These are phyloP conservation scores for Leistus spinibarbis DNA, from an alignment of 2,888 invertebrate species.

Conservation along the genomic window DNA sequence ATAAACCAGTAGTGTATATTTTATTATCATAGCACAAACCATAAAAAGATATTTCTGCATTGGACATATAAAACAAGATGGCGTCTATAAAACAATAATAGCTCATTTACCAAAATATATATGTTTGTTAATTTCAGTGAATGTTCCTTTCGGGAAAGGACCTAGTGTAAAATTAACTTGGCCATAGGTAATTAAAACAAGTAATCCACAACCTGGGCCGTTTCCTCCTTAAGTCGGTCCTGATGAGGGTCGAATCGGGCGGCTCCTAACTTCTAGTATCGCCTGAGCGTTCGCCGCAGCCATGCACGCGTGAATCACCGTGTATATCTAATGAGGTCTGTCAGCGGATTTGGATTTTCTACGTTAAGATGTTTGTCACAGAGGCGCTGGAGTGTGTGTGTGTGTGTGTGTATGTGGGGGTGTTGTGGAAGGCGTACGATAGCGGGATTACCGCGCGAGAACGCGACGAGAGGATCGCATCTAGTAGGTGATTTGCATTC, in stretches of 20 bases:
- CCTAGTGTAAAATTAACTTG: slow-evolving; percentile 30
- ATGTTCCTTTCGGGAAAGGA: background rate
- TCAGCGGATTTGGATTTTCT: slow-evolving; percentile 38
- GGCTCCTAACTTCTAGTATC: background rate
- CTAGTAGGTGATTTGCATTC: slow-evolving; percentile 55
- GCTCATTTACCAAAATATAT: background rate
- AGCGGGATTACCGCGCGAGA: slow-evolving; percentile 49
- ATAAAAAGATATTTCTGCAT: background rate
- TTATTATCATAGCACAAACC: too few species aligned
- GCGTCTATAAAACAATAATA: background rate
- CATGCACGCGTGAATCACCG: slow-evolving; percentile 31
- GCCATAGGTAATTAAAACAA: slow-evolving; percentile 27
- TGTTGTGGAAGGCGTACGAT: slow-evolving; percentile 45
- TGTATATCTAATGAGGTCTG: slow-evolving; percentile 40
- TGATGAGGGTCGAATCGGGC: slow-evolving; percentile 23
- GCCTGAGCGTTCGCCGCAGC: background rate
- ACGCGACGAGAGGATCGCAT: background rate
- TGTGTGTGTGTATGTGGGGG: background rate
- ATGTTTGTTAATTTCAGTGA: background rate
- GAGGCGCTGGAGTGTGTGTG: background rate
- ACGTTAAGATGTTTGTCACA: slow-evolving; percentile 46
- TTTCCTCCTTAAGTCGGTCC: slow-evolving; percentile 20
- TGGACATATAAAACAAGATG: background rate
- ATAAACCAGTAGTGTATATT: too few species aligned
- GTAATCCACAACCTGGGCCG: slow-evolving; percentile 21